These are phyloP conservation scores for Myotis planiceps DNA, from an alignment of 2,797 vertebrate species.

Conservation along the genomic window DNA sequence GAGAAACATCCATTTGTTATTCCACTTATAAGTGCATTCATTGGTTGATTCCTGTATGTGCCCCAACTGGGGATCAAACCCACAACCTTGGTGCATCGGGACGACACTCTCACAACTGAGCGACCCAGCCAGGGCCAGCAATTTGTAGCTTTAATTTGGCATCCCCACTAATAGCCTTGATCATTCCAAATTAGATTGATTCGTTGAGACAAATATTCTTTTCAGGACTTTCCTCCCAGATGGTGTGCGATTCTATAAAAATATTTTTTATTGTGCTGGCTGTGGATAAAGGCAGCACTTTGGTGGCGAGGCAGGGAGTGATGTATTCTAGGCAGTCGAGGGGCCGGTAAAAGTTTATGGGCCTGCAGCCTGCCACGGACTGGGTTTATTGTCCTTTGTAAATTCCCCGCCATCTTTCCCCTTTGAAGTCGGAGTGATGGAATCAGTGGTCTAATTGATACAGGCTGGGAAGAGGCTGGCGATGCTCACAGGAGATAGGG, in stretches of 20 bases:
- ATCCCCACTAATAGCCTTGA: not conserved
- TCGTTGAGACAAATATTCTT: not conserved
- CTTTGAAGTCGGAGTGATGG: slow-evolving; percentile 62
- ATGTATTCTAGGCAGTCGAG: not conserved
- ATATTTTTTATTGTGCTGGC: slow-evolving; percentile 16
- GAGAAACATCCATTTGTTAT: not conserved
- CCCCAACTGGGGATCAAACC: not conserved
- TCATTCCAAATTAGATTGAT: not conserved
- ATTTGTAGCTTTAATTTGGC: not conserved
- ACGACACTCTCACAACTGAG: not conserved
- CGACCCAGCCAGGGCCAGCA: not conserved
- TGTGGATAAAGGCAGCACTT: slow-evolving; percentile 47
- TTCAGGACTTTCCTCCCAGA: slow-evolving; percentile 36
- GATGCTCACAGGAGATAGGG: not conserved
- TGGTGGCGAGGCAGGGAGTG: not conserved
- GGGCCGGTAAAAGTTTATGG: slow-evolving; percentile 54
- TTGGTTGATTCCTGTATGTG: not conserved
- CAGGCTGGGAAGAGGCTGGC: slow-evolving; percentile 36
- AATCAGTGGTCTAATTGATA: slow-evolving; percentile 42
- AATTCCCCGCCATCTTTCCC: not conserved
- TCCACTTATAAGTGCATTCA: not conserved
- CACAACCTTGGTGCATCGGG: not conserved
- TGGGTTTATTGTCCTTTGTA: slow-evolving; percentile 67
- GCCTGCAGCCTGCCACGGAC: not conserved
- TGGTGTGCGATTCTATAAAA: not conserved